These are phyloP conservation scores for Bombus impatiens DNA, from an alignment of 1,140 invertebrate species.

Conservation along the genomic window DNA sequence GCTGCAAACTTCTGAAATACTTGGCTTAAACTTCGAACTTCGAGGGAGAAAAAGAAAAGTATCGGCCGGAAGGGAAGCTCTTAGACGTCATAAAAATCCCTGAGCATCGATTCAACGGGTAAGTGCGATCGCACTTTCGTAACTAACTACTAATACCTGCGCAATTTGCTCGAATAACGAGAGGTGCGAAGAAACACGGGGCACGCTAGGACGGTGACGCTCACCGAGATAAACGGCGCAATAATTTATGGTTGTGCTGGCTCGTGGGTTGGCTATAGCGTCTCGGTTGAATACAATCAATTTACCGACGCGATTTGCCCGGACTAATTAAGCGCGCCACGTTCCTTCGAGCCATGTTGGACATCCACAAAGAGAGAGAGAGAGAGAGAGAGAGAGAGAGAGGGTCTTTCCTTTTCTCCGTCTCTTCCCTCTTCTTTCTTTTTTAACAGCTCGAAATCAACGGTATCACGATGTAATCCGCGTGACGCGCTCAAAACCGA, in stretches of 20 bases:
- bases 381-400: too few species aligned
- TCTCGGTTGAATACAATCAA: slow-evolving; percentile 23
- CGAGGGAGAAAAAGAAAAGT: not conserved
- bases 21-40: not conserved
- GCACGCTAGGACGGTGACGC: not conserved
- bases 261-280: not conserved
- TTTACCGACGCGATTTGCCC: slow-evolving; percentile 19
- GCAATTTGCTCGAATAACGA: slow-evolving; percentile 6
- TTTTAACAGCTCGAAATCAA: not conserved
- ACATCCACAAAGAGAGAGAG: not conserved
- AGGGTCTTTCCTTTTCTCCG: not conserved
- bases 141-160: not conserved
- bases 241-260: slow-evolving; percentile 22
- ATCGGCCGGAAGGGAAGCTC: not conserved
- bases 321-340: slow-evolving; percentile 24
- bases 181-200: slow-evolving; percentile 4
- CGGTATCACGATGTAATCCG: slow-evolving; percentile 12
- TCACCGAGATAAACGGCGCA: slow-evolving; percentile 25
- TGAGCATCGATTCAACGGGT: not conserved
- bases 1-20: slow-evolving; percentile 28
- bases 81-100: slow-evolving; percentile 1
- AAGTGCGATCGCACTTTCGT: slow-evolving; percentile 6
- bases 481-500: slow-evolving; percentile 28
- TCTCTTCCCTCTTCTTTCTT: not conserved
- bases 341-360: slow-evolving; percentile 7